These are phyloP conservation scores for Hydropsyche betteni DNA, from an alignment of 2,888 invertebrate genomes.

Conservation along the genomic window DNA sequence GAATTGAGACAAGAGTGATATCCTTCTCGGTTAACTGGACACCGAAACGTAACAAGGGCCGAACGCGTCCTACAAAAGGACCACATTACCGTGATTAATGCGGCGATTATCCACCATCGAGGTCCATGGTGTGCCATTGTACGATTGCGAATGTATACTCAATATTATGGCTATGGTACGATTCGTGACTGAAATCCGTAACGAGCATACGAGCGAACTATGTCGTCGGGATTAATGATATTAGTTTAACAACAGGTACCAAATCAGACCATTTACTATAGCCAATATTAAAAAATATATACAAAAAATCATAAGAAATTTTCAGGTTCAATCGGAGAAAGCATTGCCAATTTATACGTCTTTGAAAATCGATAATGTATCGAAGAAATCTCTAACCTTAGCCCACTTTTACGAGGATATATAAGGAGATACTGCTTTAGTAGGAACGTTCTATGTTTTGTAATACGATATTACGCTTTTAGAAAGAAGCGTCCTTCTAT, in stretches of 20 bases:
- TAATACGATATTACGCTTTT: slow-evolving; percentile 16
- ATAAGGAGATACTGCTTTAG: slow-evolving; percentile 40
- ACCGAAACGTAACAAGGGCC: too few relatives aligned
- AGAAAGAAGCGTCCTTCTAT: too few relatives aligned
- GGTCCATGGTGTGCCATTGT: neutral
- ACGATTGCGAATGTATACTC: neutral
- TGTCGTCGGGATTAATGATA: slow-evolving; percentile 23
- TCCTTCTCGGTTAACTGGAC: too few relatives aligned
- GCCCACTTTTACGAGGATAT: slow-evolving; percentile 35
- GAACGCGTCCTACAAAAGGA: slow-evolving; percentile 25
- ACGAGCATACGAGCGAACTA: slow-evolving; percentile 18
- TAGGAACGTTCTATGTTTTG: slow-evolving; percentile 21
- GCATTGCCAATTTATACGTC: neutral
- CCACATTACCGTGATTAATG: slow-evolving; percentile 34
- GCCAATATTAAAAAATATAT: neutral
- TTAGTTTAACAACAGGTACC: slow-evolving; percentile 1
- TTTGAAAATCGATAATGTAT: neutral
- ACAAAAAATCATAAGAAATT: too few relatives aligned
- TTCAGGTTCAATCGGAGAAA: slow-evolving; percentile 6
- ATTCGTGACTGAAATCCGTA: slow-evolving; percentile 31
- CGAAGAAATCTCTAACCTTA: slow-evolving; percentile 25
- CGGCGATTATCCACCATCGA: slow-evolving; percentile 30
- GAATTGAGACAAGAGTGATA: too few relatives aligned
- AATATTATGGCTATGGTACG: neutral
- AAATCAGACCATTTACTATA: neutral